phyloP scores from a whole-genome alignment of 1,140 invertebrate genomes.

The Drosophila pandora region DNA sequence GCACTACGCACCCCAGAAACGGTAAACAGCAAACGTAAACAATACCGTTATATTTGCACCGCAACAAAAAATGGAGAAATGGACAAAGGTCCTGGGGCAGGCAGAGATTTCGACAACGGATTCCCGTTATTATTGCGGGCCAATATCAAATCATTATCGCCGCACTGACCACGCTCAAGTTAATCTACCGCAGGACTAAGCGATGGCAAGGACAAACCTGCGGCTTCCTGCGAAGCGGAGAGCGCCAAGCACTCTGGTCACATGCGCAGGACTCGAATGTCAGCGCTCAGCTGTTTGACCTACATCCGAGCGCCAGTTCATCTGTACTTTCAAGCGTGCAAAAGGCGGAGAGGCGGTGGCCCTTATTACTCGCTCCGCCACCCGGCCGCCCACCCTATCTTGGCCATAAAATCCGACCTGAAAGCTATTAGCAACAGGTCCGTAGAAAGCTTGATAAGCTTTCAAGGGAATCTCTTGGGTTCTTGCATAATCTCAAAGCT shows the following conservation, averaged over 20 bases:
- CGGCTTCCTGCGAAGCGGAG: constrained; percentile 11
- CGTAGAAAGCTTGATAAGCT: constrained; percentile 18
- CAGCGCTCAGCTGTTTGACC: constrained; percentile 71
- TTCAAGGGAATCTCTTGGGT: background rate
- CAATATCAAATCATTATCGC: constrained; percentile 25
- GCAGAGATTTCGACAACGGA: background rate
- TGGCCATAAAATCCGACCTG: constrained; percentile 18
- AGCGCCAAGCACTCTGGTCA: constrained; percentile 50
- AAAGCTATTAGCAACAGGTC: constrained; percentile 20
- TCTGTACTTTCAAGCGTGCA: constrained; percentile 59
- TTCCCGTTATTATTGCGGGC: background rate
- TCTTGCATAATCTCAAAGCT: background rate
- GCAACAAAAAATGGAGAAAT: background rate
- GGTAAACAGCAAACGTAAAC: constrained; percentile 2
- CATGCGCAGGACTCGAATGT: constrained; percentile 61
- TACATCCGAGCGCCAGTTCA: constrained; percentile 66
- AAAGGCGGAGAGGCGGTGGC: constrained; percentile 9
- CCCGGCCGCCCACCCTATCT: constrained; percentile 15
- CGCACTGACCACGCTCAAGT: constrained; percentile 70
- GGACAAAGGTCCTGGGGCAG: background rate
- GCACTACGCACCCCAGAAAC: background rate
- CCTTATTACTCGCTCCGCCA: background rate
- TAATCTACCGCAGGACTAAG: constrained; percentile 78
- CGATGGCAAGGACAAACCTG: constrained; percentile 43
- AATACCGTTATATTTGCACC: background rate